Conservation (phyloP, 2,113 vertebrate species). For the Campylomormyrus numenius region DNA sequence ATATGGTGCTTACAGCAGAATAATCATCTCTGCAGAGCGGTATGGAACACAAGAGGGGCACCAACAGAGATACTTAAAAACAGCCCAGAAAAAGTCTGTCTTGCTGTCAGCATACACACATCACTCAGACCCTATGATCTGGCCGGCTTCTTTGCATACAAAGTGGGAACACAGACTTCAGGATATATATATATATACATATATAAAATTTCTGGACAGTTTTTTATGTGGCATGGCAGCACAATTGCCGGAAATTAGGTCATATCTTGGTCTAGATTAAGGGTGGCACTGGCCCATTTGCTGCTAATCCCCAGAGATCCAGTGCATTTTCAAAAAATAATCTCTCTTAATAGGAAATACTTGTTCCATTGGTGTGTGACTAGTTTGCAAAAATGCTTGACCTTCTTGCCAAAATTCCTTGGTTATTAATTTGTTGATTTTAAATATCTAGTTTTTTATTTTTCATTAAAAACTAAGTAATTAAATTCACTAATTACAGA, state of each 20-base stretch:
- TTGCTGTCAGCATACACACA: constrained; percentile 31
- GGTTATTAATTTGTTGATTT: neutral
- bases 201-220: neutral
- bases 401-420: neutral
- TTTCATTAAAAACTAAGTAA: neutral
- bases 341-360: constrained; percentile 8
- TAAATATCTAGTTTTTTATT: neutral
- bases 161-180: neutral
- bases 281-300: constrained; percentile 30
- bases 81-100: neutral
- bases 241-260: constrained; percentile 40
- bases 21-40: neutral
- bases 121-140: neutral
- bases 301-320: constrained; percentile 22
- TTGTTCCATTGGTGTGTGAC: neutral
- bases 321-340: constrained; percentile 10
- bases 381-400: neutral
- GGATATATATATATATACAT: neutral
- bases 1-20: neutral
- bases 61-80: neutral
- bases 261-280: constrained; percentile 45
- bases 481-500: neutral
- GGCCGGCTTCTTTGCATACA: neutral
- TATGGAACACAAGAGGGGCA: neutral
- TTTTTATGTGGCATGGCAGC: constrained; percentile 15